Evolutionary conservation across 2,113 vertebrate species (phyloP), one percentile per base, ranked within the genome.

Genomic region (Pyxicephalus adspersus): DNA sequence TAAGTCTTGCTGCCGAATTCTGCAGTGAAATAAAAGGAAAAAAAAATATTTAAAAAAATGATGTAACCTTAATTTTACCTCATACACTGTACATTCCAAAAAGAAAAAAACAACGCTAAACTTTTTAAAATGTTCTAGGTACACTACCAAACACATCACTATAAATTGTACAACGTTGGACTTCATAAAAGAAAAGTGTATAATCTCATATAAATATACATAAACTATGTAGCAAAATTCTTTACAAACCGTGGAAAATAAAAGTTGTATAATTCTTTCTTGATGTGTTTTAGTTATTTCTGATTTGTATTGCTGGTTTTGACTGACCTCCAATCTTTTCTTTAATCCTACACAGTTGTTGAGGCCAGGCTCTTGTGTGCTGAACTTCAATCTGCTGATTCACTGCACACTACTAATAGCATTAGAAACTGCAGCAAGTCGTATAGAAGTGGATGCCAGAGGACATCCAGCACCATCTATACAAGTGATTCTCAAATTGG

Each of bases 81-180:
- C 97, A 96, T 95, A 95, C 93, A 94, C 93, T 95, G 92, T 98
- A 98, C 96, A 98, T 98, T 98, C 96, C 97, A 98, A 97, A 96
- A 95, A 92, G 90, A 87, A 87, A 63, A 54, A n/a, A 72, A 55
- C 52, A 54, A 54, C 90, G 94, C 92, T 95, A 90, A 94, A 95
- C 94, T 96, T 96, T 95, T 94, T 95, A 93, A 95, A 94, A 91
- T 16, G 77, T 87, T 90, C 89, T 90, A 91, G 88, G 91, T 91
- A 96, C 96, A 95, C 93, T 96, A 97, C 93, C 94, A 95, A 93
- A 96, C 95, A 96, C 96, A 96, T 95, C 95, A 97, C 93, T 94
- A 96, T 95, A 91, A 95, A 91, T 87, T 96, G 95, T 96, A 93
- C 91, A 90, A 92, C 90, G 92, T 95, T 91, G 89, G 87, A 83